phyloP scores from a whole-genome alignment of 2,888 invertebrate species.

The Oscheius sp. region DNA sequence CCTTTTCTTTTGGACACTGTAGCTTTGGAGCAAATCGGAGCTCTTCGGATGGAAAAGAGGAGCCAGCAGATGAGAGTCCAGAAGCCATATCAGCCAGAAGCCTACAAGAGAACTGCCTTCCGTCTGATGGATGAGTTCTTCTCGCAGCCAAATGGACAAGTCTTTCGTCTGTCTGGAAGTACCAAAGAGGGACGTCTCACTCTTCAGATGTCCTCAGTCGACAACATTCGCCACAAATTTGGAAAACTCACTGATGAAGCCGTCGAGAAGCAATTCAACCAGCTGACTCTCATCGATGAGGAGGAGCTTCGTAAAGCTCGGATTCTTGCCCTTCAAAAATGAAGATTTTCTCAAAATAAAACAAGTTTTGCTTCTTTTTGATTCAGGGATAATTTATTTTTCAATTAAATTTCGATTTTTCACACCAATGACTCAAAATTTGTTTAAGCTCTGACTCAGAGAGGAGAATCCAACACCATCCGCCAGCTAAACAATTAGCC shows the following conservation, averaged over 20 bases:
- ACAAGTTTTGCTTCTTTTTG: too few relatives aligned
- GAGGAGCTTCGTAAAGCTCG: not conserved
- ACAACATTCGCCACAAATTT: not conserved
- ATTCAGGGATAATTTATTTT: too few relatives aligned
- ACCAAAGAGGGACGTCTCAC: not conserved
- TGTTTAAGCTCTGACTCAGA: too few relatives aligned
- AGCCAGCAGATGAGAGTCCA: not conserved
- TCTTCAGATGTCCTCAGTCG: not conserved
- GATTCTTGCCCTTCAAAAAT: not conserved
- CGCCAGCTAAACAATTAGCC: too few relatives aligned
- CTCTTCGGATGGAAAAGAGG: not conserved
- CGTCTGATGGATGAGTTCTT: slow-evolving; percentile 3
- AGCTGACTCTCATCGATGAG: not conserved
- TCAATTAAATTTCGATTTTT: too few relatives aligned
- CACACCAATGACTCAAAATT: too few relatives aligned
- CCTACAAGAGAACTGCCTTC: slow-evolving; percentile 11
- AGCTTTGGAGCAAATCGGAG: not conserved
- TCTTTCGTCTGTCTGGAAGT: not conserved
- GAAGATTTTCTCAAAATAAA: too few relatives aligned
- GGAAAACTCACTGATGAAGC: not conserved
- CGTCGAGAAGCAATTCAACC: not conserved
- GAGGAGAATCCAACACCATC: too few relatives aligned
- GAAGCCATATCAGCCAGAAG: not conserved
- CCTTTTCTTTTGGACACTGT: not conserved
- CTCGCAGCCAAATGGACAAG: not conserved